A percentile compares a stretch with the other conserved stretches of the same genome.
Evolutionary conservation across 2,797 vertebrate species (phyloP).

Genomic region (Protosalanx chinensis): DNA sequence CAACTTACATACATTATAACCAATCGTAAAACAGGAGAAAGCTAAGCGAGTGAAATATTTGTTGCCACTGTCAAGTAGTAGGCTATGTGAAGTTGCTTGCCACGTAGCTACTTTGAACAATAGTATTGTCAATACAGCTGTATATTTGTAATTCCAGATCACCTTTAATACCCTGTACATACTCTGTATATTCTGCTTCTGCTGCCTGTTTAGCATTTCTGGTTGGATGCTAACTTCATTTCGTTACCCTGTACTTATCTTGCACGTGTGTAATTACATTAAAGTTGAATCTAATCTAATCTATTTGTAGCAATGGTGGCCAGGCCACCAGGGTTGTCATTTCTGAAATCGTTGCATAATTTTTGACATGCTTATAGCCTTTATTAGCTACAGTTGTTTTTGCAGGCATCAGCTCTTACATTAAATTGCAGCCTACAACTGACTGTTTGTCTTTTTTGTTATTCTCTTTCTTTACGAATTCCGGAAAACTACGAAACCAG

Average conservation of each 20-base stretch:
- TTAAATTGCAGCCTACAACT: background rate
- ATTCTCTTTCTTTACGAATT: constrained; percentile 63
- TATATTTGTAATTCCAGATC: too few species aligned
- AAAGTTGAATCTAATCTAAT: too few species aligned
- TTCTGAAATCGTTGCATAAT: background rate
- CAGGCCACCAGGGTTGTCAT: background rate
- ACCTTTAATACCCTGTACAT: too few species aligned
- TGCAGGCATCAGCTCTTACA: too few species aligned
- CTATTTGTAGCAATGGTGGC: too few species aligned
- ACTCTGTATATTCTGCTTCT: too few species aligned
- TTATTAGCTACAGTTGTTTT: too few species aligned
- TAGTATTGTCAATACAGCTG: too few species aligned
- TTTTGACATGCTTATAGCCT: background rate
- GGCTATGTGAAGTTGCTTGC: constrained; percentile 51
- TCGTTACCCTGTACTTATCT: too few species aligned
- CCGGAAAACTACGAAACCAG: constrained; percentile 87
- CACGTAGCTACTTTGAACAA: constrained; percentile 62
- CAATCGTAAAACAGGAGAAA: constrained; percentile 50
- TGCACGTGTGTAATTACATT: too few species aligned
- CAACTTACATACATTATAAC: background rate
- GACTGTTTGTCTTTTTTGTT: constrained; percentile 68
- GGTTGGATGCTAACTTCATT: too few species aligned
- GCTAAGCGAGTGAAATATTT: constrained; percentile 17
- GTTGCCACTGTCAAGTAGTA: constrained; percentile 2
- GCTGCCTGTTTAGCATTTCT: too few species aligned